These are phyloP conservation scores for Bergia puertoricense DNA, from an alignment of 92 coral and sea anemone genomes.

Conservation along the genomic window DNA sequence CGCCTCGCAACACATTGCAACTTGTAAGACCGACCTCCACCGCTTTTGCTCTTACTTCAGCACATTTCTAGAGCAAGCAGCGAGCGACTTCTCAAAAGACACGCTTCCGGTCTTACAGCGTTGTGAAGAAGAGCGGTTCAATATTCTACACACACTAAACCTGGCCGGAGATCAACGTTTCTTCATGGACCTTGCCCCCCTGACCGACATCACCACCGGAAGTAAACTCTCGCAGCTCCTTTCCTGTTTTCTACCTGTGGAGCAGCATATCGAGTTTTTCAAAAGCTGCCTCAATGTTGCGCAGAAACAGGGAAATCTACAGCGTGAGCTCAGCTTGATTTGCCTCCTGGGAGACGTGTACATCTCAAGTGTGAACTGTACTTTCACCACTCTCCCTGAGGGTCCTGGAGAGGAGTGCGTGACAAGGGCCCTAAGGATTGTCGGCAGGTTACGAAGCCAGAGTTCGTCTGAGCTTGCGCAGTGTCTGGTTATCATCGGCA, in stretches of 20 bases:
- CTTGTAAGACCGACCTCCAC: slow-evolving; percentile 39
- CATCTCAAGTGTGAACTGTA: slow-evolving; percentile 50
- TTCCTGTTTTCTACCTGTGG: slow-evolving; percentile 37
- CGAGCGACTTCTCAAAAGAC: slow-evolving; percentile 15
- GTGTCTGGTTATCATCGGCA: slow-evolving; percentile 27
- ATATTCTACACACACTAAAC: slow-evolving; percentile 35
- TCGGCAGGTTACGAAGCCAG: slow-evolving; percentile 8
- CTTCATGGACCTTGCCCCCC: slow-evolving; percentile 14
- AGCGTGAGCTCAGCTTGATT: slow-evolving; percentile 33
- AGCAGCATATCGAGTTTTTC: slow-evolving; percentile 39
- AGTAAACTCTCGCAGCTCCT: slow-evolving; percentile 28
- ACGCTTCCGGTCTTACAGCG: slow-evolving; percentile 31
- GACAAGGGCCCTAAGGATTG: slow-evolving; percentile 28
- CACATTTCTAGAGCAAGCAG: slow-evolving; percentile 10
- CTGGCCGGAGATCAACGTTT: slow-evolving; percentile 30
- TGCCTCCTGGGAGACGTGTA: slow-evolving; percentile 42
- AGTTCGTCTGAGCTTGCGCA: slow-evolving; percentile 36
- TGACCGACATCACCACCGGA: slow-evolving; percentile 30
- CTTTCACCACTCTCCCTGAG: slow-evolving; percentile 42
- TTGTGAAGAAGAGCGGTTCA: slow-evolving; percentile 41
- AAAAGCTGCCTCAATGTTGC: slow-evolving; percentile 33
- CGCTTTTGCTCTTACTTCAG: slow-evolving; percentile 43
- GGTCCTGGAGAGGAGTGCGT: slow-evolving; percentile 41
- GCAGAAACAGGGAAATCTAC: slow-evolving; percentile 42
- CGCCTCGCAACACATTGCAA: slow-evolving; percentile 11